Evolutionary conservation across 1,140 invertebrate species (phyloP).

Genomic region (Aphidius ervi): DNA sequence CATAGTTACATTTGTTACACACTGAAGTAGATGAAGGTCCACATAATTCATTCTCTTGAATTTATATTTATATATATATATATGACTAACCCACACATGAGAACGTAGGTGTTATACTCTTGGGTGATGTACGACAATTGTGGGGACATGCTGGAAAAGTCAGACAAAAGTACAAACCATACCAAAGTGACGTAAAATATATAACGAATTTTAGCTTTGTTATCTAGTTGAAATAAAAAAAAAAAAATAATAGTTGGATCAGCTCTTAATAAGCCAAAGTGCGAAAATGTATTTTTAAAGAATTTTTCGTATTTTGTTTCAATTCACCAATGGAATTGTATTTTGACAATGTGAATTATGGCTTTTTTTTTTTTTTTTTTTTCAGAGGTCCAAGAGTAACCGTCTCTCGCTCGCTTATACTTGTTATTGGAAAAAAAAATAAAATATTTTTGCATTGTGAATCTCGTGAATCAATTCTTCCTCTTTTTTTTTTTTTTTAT

Average conservation of each 20-base stretch:
- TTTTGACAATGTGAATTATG: conserved; percentile 1
- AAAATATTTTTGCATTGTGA: conserved; percentile 19
- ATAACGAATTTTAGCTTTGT: not conserved
- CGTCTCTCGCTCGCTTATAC: not conserved
- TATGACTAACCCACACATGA: too few relatives aligned
- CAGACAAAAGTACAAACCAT: not conserved
- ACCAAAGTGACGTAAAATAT: not conserved
- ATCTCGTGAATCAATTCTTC: conserved; percentile 22
- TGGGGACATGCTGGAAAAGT: conserved; percentile 26
- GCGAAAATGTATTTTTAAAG: not conserved
- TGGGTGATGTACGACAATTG: conserved; percentile 36
- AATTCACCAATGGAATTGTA: too few relatives aligned
- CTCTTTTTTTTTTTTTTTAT: not conserved
- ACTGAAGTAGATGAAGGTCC: not conserved
- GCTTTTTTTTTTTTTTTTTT: not conserved
- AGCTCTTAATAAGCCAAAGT: conserved; percentile 29
- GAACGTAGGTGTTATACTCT: conserved; percentile 7
- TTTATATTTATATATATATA: not conserved
- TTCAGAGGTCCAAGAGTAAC: not conserved
- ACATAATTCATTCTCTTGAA: conserved; percentile 31
- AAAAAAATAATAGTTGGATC: not conserved
- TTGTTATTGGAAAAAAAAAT: too few relatives aligned
- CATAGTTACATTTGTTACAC: too few relatives aligned
- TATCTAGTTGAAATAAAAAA: too few relatives aligned
- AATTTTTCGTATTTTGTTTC: too few relatives aligned